Evolutionary conservation across 2,797 vertebrate species (phyloP).

Genomic region (Lepilemur septentrionalis): DNA sequence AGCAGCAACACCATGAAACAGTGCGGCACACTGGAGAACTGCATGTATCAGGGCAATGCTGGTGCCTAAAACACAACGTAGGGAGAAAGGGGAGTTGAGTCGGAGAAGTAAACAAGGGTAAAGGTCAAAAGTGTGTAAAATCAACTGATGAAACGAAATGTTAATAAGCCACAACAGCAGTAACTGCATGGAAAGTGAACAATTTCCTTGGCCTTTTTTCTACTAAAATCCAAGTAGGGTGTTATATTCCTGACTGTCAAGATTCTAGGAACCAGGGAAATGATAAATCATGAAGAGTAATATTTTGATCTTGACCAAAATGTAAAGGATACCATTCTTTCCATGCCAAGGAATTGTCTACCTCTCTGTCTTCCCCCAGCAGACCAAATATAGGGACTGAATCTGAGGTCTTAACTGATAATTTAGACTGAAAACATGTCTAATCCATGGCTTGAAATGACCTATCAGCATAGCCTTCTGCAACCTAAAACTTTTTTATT

Average conservation of each 20-base stretch:
- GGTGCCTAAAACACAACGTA: background rate
- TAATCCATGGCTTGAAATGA: background rate
- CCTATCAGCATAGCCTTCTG: background rate
- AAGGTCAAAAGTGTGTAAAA: background rate
- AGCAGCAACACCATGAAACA: background rate
- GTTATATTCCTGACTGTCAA: background rate
- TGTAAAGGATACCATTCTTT: background rate
- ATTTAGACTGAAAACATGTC: conserved; percentile 1
- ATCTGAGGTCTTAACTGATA: background rate
- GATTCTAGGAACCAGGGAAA: background rate
- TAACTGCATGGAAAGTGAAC: background rate
- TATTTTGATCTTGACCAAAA: background rate
- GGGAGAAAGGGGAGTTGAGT: fast-evolving
- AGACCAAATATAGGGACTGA: background rate
- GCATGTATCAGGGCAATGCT: fast-evolving
- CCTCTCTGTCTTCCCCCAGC: background rate
- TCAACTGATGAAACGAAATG: background rate
- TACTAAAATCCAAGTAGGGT: background rate
- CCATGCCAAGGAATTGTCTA: background rate
- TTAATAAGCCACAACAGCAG: background rate
- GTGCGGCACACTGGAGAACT: fast-evolving
- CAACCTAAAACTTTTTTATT: background rate
- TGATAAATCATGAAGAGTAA: background rate
- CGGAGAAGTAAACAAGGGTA: background rate
- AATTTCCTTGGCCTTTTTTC: background rate